Evolutionary conservation across 2,888 invertebrate genomes (phyloP), one percentile per base, ranked within the genome.

Genomic region (Lapara coniferarum): DNA sequence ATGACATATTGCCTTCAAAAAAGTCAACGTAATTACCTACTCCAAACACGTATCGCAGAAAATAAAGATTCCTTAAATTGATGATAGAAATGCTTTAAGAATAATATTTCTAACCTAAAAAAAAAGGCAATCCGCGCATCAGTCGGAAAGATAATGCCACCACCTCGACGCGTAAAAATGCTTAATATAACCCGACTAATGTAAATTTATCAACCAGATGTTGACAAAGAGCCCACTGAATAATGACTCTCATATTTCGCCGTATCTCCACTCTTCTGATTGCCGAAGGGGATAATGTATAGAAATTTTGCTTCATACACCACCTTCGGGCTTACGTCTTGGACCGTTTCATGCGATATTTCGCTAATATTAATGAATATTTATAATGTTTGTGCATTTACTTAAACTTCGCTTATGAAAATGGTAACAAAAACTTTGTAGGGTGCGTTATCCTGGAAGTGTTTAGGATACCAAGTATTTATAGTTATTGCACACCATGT

Each of bases 211-310:
- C 87, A 88, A 82, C 78, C 78, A 81, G 84, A 87, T 86, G 88
- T 89, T 89, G 90, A 90, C 90, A 91, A 89, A 90, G 87, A 69
- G 52, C 85, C 78, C 75, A 71, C 72, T 89, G 89, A 90, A 84
- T 90, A 88, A 92, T 91, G 89, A 79, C 86, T 82, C 82, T 84
- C 87, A 92, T 91, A 92, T 91, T 90, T 91, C 81, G 83, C 78
- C 88, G 86, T 90, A 92, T 92, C 90, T 91, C 82, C 78, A 75
- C 79, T 70, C 66, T 71, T 75, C 81, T 83, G 87, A 86, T 92
- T 90, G 75, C 74, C 73, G 66, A 73, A 76, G 76, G 79, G 81
- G 81, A 81, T 82, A 79, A 79, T 70, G 77, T 73, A 74, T 73
- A 75, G 76, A 75, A 75, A 76, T 77, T 74, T 73, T 70, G 73